Conservation (phyloP, 2,113 vertebrate genomes). For the Salminus brasiliensis region DNA sequence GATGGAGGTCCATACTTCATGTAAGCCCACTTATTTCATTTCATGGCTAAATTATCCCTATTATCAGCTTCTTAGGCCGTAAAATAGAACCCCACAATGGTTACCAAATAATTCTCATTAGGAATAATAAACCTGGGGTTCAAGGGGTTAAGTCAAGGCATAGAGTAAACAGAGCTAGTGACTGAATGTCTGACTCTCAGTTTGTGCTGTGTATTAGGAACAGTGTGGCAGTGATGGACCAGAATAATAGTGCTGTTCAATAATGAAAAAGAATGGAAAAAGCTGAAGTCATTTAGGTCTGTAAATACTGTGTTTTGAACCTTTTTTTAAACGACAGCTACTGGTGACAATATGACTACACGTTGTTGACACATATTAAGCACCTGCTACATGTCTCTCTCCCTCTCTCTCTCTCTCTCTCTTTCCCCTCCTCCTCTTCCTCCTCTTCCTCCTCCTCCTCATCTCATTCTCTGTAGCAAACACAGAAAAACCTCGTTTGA, state of each 20-base stretch:
- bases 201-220: background rate
- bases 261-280: background rate
- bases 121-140: no score
- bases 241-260: background rate
- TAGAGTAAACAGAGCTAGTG: no score
- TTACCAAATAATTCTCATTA: no score
- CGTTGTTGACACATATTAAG: background rate
- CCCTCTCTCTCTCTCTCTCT: background rate
- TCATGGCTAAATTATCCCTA: no score
- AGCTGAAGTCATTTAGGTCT: background rate
- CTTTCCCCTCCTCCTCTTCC: background rate
- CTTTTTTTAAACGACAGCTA: background rate
- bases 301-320: background rate
- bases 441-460: background rate
- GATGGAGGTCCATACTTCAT: no score
- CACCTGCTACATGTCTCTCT: background rate
- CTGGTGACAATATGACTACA: background rate
- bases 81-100: no score
- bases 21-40: no score
- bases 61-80: no score
- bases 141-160: no score
- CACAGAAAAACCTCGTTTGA: slow-evolving; percentile 19
- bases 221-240: background rate
- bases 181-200: background rate
- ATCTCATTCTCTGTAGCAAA: background rate